These are phyloP conservation scores for Tridacna gigas DNA, from an alignment of 2,888 invertebrate genomes.

Conservation along the genomic window DNA sequence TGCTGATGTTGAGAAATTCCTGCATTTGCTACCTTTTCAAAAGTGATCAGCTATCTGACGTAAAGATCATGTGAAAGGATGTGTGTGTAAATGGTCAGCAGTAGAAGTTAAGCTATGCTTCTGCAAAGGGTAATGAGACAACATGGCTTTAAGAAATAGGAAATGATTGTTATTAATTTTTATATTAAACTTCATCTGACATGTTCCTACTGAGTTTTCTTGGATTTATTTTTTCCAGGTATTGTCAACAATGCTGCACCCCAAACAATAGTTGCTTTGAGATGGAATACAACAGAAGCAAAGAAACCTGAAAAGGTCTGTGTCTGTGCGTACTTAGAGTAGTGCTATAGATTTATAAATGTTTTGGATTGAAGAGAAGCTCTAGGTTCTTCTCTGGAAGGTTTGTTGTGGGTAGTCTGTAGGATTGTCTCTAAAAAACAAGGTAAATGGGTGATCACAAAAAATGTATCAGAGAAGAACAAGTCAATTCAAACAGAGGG, in stretches of 20 bases:
- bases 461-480: too few relatives aligned
- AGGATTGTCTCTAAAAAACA: too few relatives aligned
- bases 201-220: not conserved
- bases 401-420: too few relatives aligned
- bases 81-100: not conserved
- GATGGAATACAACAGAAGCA: slow-evolving; percentile 62
- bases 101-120: not conserved
- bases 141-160: not conserved
- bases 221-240: slow-evolving; percentile 41
- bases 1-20: too few relatives aligned
- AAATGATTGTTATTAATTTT: not conserved
- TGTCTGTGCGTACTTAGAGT: too few relatives aligned
- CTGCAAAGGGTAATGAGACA: not conserved
- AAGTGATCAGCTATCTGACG: too few relatives aligned
- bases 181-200: not conserved
- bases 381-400: too few relatives aligned
- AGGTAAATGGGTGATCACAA: too few relatives aligned
- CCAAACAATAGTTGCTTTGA: slow-evolving; percentile 35
- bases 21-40: too few relatives aligned
- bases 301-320: slow-evolving; percentile 70
- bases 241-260: slow-evolving; percentile 47
- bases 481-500: too few relatives aligned
- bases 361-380: too few relatives aligned
- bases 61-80: not conserved
- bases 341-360: too few relatives aligned